A percentile compares a stretch with the other conserved stretches of the same genome.
These are phyloP conservation scores for Perdita meconis DNA, from an alignment of 2,888 invertebrate genomes.

Conservation along the genomic window DNA sequence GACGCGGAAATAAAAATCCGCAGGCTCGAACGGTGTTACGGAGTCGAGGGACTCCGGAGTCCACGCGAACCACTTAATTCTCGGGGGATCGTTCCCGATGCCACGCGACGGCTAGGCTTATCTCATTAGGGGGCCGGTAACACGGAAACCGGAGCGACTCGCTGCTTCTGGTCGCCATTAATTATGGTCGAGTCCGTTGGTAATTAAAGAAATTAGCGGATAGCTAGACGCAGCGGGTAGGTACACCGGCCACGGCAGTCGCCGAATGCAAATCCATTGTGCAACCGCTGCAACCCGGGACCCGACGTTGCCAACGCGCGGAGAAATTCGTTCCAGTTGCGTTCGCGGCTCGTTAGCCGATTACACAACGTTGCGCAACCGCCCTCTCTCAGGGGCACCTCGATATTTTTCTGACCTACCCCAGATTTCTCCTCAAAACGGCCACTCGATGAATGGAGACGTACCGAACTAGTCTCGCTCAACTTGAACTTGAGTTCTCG, in stretches of 20 bases:
- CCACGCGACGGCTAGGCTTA: slow-evolving; percentile 53
- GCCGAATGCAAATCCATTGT: slow-evolving; percentile 74
- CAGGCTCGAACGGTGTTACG: slow-evolving; percentile 10
- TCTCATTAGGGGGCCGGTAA: slow-evolving; percentile 70
- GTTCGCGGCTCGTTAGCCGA: slow-evolving; percentile 67
- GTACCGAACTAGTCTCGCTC: not conserved
- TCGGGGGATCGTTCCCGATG: not conserved
- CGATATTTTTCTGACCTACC: slow-evolving; percentile 22
- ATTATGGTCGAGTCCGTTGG: slow-evolving; percentile 72
- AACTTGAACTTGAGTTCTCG: too few relatives aligned
- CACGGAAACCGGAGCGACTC: slow-evolving; percentile 73
- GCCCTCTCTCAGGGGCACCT: slow-evolving; percentile 22
- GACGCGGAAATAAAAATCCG: slow-evolving; percentile 5
- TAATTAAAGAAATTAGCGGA: slow-evolving; percentile 78
- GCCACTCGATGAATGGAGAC: not conserved
- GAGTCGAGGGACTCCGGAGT: slow-evolving; percentile 6
- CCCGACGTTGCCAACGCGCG: slow-evolving; percentile 56
- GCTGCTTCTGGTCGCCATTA: slow-evolving; percentile 67
- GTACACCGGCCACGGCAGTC: slow-evolving; percentile 26
- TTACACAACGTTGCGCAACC: slow-evolving; percentile 66
- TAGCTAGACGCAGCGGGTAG: slow-evolving; percentile 45
- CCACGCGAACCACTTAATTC: slow-evolving; percentile 27
- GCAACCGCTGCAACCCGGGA: slow-evolving; percentile 67
- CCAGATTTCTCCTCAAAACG: not conserved
- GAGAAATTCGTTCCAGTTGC: slow-evolving; percentile 75